Conservation (phyloP, 2,113 vertebrate species). For the Ictalurus punctatus region DNA sequence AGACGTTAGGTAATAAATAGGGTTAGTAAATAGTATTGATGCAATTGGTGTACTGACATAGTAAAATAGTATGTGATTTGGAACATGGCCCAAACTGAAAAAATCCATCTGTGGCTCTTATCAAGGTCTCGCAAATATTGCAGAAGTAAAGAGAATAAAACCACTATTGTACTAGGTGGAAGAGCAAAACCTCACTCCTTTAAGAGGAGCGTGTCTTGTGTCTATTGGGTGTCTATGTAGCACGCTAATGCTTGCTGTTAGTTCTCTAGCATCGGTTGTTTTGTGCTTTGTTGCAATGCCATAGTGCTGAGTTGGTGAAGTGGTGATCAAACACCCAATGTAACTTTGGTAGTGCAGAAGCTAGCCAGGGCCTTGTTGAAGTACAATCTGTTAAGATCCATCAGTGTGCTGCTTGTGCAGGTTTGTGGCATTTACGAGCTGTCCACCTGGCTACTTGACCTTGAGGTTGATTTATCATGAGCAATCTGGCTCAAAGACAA, state of each 20-base stretch:
- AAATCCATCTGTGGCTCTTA: neutral
- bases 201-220: neutral
- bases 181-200: neutral
- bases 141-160: neutral
- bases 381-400: neutral
- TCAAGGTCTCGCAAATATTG: neutral
- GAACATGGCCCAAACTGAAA: neutral
- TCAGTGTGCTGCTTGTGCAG: neutral
- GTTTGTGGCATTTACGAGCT: neutral
- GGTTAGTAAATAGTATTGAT: neutral
- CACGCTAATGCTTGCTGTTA: neutral
- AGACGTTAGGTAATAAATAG: neutral
- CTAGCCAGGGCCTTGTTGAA: neutral
- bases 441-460: neutral
- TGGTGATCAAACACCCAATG: neutral
- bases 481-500: neutral
- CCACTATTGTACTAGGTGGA: neutral
- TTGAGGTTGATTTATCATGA: neutral
- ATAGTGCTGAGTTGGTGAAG: neutral
- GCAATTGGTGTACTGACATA: neutral
- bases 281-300: neutral
- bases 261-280: neutral
- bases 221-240: too few species aligned
- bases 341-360: neutral
- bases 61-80: neutral